Conservation (phyloP, 1,140 invertebrate genomes). For the Tetragonula clypearis region DNA sequence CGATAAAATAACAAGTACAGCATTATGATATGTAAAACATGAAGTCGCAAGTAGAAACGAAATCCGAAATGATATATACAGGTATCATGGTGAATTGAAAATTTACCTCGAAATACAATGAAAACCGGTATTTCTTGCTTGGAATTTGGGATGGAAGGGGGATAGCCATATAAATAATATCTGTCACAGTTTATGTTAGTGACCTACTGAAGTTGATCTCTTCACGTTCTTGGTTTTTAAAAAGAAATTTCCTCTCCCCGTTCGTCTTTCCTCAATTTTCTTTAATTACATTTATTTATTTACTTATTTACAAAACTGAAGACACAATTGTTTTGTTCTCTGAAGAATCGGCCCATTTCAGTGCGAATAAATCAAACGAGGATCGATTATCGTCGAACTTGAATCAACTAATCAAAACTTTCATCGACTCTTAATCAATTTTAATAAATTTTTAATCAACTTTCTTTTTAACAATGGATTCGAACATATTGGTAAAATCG, state of each 20-base stretch:
- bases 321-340: not conserved
- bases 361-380: not conserved
- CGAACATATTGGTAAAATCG: constrained; percentile 60
- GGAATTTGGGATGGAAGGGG: constrained; percentile 48
- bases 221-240: not conserved
- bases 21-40: not conserved
- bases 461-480: constrained; percentile 47
- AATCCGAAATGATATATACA: too few species aligned
- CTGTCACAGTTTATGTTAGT: constrained; percentile 33
- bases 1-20: not conserved
- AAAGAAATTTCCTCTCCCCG: not conserved
- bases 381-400: not conserved
- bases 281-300: not conserved
- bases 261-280: too few species aligned
- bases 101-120: constrained; percentile 7
- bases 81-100: not conserved
- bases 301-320: not conserved
- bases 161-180: constrained; percentile 53
- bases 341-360: not conserved
- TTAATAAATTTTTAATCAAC: not conserved
- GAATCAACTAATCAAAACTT: not conserved
- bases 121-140: not conserved
- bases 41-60: too few species aligned
- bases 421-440: too few species aligned
- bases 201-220: constrained; percentile 45